Evolutionary conservation across 2,888 invertebrate species (phyloP), one percentile per base, ranked within the genome.

Genomic region (Chromoteleia sp.): DNA sequence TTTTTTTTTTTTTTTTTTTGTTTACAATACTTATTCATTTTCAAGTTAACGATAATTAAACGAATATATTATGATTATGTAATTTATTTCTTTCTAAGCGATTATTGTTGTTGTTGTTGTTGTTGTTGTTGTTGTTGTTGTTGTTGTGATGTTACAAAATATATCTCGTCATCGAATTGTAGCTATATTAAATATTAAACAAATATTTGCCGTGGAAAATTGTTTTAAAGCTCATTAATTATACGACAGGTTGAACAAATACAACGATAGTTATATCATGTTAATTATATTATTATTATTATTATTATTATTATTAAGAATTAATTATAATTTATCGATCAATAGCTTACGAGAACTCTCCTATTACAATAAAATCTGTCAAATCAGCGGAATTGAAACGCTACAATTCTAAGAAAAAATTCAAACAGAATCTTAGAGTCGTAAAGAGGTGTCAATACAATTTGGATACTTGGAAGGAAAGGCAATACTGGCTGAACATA

Each of bases 401-500:
- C 14, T 43, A 5, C 8, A 41, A 3, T 15, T 15, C 25, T 0
- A 25, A 21, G n/a, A 39, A 50, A 65, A 65, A 36, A 65, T 15
- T 48, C 50, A 50, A 63, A 63, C 36, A 33, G 12, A 63, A 63
- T 50, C 29, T 19, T 25, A 10, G 50, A 15, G 21, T 50, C 48
- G 48, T 30, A 50, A 63, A 50, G 36, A 33, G 50, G 43, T 48
- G 63, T 48, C 50, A 33, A 50, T 17, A 50, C 21, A 63, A 36
- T 50, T 50, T 48, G 21, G 17, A 61, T 45, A 61, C 61, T 30
- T 45, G 43, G 61, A 45, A 61, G 30, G 45, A 45, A 45, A 30
- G 10, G 45, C 2, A 15, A 58, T 58, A 25, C 17, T 6, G 5
- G 25, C 5, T 50, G 4, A n/a, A 17, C 19, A 48, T 21, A 48